Conservation (phyloP, 2,113 vertebrate genomes). For the Anhinga rufa region DNA sequence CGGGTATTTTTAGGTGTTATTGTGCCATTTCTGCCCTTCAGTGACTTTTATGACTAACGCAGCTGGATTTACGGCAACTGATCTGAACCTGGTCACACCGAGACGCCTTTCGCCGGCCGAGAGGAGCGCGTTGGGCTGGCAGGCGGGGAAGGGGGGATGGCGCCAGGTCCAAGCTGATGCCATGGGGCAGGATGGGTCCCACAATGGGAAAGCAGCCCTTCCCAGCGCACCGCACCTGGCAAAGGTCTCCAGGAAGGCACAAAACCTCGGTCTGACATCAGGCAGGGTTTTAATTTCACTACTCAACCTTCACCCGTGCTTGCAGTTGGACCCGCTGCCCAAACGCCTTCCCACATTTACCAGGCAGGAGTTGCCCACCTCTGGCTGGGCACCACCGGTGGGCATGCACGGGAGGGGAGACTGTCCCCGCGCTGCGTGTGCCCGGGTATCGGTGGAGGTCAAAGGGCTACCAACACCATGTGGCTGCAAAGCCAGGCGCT, state of each 20-base stretch:
- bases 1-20: not conserved
- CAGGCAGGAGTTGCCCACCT: not conserved
- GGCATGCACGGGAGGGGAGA: rapidly evolving
- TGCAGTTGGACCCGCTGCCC: not conserved
- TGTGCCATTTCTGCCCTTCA: not conserved
- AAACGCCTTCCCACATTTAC: not conserved
- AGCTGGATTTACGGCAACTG: rapidly evolving
- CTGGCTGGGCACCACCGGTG: rapidly evolving
- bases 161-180: not conserved
- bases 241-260: not conserved
- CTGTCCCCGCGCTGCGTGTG: not conserved
- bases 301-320: not conserved
- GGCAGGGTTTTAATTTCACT: not conserved
- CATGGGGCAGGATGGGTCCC: not conserved
- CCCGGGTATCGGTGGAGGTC: rapidly evolving
- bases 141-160: not conserved
- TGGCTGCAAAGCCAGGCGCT: not conserved
- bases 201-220: rapidly evolving
- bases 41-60: not conserved
- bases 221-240: not conserved
- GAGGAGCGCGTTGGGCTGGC: not conserved
- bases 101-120: rapidly evolving
- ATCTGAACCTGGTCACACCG: rapidly evolving
- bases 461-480: not conserved
- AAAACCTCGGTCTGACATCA: not conserved